phyloP scores from a whole-genome alignment of 2,888 invertebrate species.

The Lysandra coridon region DNA sequence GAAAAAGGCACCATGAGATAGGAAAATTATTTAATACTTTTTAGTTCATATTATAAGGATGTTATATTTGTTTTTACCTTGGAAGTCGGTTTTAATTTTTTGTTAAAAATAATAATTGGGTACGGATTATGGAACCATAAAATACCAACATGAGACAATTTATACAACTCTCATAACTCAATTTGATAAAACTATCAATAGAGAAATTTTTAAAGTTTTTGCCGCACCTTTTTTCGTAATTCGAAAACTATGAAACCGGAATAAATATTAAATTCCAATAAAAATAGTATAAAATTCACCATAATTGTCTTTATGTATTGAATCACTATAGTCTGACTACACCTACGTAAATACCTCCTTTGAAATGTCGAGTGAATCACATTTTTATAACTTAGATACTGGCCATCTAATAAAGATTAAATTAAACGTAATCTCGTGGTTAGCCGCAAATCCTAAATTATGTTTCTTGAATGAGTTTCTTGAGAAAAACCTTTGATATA shows the following conservation, averaged over 20 bases:
- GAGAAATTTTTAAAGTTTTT: too few relatives aligned
- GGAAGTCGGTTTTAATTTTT: too few relatives aligned
- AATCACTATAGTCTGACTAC: background rate
- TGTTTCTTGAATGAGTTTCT: background rate
- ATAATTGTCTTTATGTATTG: background rate
- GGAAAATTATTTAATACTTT: too few relatives aligned
- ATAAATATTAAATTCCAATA: background rate
- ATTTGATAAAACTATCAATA: too few relatives aligned
- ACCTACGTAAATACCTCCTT: constrained; percentile 11
- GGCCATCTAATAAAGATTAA: constrained; percentile 9
- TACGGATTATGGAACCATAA: too few relatives aligned
- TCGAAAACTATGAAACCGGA: background rate
- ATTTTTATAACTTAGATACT: background rate
- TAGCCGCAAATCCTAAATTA: background rate
- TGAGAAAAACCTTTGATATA: background rate
- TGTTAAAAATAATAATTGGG: too few relatives aligned
- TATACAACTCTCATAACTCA: too few relatives aligned
- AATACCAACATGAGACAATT: too few relatives aligned
- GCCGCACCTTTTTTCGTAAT: background rate
- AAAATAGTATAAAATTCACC: too few relatives aligned
- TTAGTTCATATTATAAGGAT: too few relatives aligned
- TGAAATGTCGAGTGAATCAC: constrained; percentile 14
- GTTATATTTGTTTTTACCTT: too few relatives aligned
- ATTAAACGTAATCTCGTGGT: background rate
- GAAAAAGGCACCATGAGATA: too few relatives aligned